phyloP scores from a whole-genome alignment of 2,888 invertebrate genomes.

The Pyrochroa serraticornis region DNA sequence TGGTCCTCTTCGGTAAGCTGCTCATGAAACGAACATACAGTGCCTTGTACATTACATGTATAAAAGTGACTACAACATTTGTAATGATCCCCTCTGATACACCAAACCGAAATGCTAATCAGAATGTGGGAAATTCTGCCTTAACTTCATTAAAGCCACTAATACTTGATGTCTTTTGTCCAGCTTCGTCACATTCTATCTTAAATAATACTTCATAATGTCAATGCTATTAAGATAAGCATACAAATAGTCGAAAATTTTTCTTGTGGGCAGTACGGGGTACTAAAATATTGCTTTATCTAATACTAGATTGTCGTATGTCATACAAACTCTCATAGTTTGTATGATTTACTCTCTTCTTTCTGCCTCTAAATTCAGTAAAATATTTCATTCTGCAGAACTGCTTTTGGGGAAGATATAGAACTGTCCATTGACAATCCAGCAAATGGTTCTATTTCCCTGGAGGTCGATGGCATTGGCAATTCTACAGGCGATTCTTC shows the following conservation, averaged over 20 bases:
- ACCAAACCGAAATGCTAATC: slow-evolving; percentile 23
- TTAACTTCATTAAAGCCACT: slow-evolving; percentile 29
- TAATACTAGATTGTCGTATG: not conserved
- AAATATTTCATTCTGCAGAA: no score
- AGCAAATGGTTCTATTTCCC: no score
- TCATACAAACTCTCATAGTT: not conserved
- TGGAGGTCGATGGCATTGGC: no score
- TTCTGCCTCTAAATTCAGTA: no score
- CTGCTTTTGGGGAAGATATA: no score
- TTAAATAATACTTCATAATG: slow-evolving; percentile 21
- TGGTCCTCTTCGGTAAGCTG: slow-evolving; percentile 14
- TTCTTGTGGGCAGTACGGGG: not conserved
- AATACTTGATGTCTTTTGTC: slow-evolving; percentile 25
- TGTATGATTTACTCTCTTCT: not conserved
- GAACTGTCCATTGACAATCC: no score
- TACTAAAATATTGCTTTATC: not conserved
- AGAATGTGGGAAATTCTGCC: slow-evolving; percentile 21
- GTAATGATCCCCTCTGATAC: slow-evolving; percentile 6
- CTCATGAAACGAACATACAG: slow-evolving; percentile 18
- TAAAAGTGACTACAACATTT: slow-evolving; percentile 21
- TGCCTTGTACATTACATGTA: slow-evolving; percentile 18
- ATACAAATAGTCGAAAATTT: slow-evolving; percentile 1
- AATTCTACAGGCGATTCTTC: no score
- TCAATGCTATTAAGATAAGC: not conserved
- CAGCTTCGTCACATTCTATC: slow-evolving; percentile 20